phyloP scores from a whole-genome alignment of 2,113 vertebrate species.

The Glaucomys volans region DNA sequence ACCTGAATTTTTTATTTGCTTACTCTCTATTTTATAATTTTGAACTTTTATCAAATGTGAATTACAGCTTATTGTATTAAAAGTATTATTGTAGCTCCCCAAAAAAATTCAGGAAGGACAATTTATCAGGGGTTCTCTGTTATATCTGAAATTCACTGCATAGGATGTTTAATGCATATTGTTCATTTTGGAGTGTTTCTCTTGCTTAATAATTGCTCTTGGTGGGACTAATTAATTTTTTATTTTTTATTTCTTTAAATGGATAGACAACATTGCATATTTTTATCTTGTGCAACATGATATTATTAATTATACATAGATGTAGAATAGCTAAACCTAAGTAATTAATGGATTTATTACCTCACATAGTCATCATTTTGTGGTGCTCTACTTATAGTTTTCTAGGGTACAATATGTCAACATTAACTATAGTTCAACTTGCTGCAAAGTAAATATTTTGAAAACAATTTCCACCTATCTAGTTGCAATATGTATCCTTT shows the following conservation, averaged over 20 bases:
- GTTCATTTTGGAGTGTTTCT: background rate
- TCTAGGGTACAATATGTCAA: too few relatives aligned
- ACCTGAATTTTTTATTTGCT: too few relatives aligned
- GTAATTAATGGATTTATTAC: background rate
- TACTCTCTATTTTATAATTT: too few relatives aligned
- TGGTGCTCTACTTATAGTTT: background rate
- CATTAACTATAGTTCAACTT: background rate
- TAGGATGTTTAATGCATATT: background rate
- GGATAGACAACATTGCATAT: too few relatives aligned
- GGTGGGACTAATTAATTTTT: rapidly evolving
- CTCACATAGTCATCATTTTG: too few relatives aligned
- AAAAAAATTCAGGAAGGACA: too few relatives aligned
- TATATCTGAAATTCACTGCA: background rate
- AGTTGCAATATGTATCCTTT: background rate
- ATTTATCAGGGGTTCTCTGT: background rate
- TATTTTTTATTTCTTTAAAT: background rate
- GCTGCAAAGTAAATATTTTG: too few relatives aligned
- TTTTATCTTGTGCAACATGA: background rate
- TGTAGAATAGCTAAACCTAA: background rate
- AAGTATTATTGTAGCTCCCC: too few relatives aligned
- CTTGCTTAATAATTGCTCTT: background rate
- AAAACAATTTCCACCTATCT: background rate
- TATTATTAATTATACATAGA: background rate
- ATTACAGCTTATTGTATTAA: too few relatives aligned
- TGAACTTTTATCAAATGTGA: too few relatives aligned